Conservation (phyloP, 1,140 invertebrate genomes). For the Papilio polytes region DNA sequence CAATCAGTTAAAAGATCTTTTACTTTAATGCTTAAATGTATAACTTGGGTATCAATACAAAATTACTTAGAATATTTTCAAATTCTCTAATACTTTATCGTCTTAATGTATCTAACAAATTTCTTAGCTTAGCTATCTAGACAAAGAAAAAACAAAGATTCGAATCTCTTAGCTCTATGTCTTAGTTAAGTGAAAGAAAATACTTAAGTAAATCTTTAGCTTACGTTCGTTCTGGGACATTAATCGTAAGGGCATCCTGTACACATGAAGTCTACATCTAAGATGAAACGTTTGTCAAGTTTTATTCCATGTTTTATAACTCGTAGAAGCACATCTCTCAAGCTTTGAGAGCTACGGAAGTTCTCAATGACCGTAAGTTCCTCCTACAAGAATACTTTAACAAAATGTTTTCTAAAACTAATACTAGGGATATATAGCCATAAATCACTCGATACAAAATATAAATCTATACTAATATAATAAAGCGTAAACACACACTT, state of each 20-base stretch:
- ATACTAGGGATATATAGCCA: no score
- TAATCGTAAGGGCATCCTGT: not conserved
- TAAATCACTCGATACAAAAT: no score
- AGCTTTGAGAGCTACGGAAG: not conserved
- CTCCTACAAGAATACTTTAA: not conserved
- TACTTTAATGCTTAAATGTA: not conserved
- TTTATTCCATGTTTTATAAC: not conserved
- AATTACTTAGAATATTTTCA: not conserved
- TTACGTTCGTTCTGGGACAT: not conserved
- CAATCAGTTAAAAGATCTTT: conserved; percentile 10
- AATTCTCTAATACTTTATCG: not conserved
- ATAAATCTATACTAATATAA: no score
- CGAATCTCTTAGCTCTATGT: no score
- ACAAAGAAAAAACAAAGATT: no score
- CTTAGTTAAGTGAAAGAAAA: not conserved
- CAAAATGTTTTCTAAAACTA: no score
- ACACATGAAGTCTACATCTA: not conserved
- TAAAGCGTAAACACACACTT: no score
- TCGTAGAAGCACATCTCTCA: not conserved
- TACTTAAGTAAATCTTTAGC: not conserved
- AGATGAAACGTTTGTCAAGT: not conserved
- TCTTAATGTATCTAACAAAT: not conserved
- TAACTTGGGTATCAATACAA: not conserved
- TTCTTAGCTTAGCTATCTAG: not conserved
- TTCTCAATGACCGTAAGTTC: not conserved